A percentile compares a stretch with the other conserved stretches of the same genome.
phyloP scores from a whole-genome alignment of 2,797 vertebrate species.

The Pseudochaenichthys georgianus region DNA sequence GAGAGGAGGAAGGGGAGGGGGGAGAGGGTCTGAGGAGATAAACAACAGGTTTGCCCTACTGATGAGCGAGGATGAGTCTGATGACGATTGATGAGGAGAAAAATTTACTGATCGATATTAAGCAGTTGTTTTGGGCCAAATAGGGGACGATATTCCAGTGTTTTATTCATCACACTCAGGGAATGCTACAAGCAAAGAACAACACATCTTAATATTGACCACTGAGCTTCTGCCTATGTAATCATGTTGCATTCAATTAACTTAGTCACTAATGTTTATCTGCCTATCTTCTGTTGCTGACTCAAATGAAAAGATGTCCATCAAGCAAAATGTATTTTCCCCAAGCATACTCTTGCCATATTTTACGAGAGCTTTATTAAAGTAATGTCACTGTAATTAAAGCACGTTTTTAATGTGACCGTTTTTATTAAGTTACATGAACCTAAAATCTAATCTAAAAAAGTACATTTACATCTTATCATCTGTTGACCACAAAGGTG shows the following conservation, averaged over 20 bases:
- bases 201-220: slow-evolving; percentile 17
- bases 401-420: neutral
- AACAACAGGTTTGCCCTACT: slow-evolving; percentile 83
- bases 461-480: neutral
- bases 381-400: slow-evolving; percentile 11
- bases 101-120: neutral
- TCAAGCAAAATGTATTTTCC: neutral
- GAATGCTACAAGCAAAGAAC: slow-evolving; percentile 21
- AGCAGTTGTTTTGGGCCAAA: slow-evolving; percentile 20
- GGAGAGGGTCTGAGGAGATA: slow-evolving; percentile 53
- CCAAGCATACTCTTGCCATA: slow-evolving; percentile 13
- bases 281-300: neutral
- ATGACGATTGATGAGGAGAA: slow-evolving; percentile 39
- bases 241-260: slow-evolving; percentile 36
- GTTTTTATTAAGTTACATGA: slow-evolving; percentile 15
- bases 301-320: slow-evolving; percentile 7
- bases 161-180: slow-evolving; percentile 39
- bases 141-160: slow-evolving; percentile 35
- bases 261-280: neutral
- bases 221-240: slow-evolving; percentile 3
- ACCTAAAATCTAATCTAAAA: neutral
- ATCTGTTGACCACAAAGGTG: slow-evolving; percentile 7
- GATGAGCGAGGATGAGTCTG: slow-evolving; percentile 69
- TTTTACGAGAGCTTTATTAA: slow-evolving; percentile 38
- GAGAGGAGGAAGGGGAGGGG: slow-evolving; percentile 34